phyloP scores from a whole-genome alignment of 2,797 vertebrate genomes.

The Aldrovandia affinis region DNA sequence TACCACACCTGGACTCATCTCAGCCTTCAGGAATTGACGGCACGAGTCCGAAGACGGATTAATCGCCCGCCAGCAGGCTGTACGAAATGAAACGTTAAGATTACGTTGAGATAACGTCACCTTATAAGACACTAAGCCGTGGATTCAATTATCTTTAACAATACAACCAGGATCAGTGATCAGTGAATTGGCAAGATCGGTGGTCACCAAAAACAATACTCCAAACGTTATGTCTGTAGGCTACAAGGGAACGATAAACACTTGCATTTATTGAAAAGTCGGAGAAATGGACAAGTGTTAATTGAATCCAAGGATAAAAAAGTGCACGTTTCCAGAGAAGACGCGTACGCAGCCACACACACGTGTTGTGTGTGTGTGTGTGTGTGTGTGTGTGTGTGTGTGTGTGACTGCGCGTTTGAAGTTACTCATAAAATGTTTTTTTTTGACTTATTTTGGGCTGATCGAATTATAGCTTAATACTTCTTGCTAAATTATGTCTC shows the following conservation, averaged over 20 bases:
- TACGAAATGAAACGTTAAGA: background rate
- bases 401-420: too few relatives aligned
- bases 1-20: constrained; percentile 3
- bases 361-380: background rate
- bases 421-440: background rate
- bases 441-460: background rate
- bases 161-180: too few relatives aligned
- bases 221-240: background rate
- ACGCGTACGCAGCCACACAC: background rate
- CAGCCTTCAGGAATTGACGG: background rate
- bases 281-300: background rate
- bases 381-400: too few relatives aligned
- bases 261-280: background rate
- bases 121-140: background rate
- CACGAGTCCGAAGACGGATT: background rate
- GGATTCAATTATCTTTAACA: background rate
- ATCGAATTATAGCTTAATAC: background rate
- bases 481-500: background rate
- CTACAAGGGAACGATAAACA: background rate
- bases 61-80: background rate
- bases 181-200: background rate
- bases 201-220: background rate
- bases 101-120: background rate
- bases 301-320: background rate
- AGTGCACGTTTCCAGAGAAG: background rate